Conservation (phyloP, 2,797 vertebrate genomes). For the Alcedo quadribrachys region DNA sequence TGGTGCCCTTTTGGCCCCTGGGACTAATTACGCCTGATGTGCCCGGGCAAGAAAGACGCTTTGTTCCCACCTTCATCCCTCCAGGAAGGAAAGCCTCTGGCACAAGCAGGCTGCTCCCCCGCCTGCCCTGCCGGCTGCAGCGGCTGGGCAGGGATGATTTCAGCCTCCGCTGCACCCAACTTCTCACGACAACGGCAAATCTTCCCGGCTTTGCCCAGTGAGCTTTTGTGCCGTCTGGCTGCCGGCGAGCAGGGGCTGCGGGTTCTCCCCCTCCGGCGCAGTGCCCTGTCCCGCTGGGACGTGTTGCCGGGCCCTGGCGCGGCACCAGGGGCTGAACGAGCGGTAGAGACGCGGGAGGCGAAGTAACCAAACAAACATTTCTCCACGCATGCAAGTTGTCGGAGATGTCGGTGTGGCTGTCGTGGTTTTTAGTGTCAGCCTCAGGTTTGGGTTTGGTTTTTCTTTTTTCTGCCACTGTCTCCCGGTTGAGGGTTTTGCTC, state of each 20-base stretch:
- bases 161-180: not conserved
- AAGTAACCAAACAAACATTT: not conserved
- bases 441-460: not conserved
- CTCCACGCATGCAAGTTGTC: not conserved
- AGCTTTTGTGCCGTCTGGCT: not conserved
- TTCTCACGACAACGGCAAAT: not conserved
- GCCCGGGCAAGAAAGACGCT: not conserved
- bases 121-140: not conserved
- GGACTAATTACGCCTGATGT: not conserved
- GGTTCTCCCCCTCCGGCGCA: not conserved
- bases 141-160: not conserved
- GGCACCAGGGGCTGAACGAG: not conserved
- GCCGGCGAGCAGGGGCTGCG: not conserved
- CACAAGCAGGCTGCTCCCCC: not conserved
- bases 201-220: constrained; percentile 7
- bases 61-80: not conserved
- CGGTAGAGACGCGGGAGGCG: not conserved
- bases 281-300: not conserved
- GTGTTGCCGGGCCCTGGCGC: not conserved
- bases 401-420: not conserved
- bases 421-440: not conserved
- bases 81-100: not conserved
- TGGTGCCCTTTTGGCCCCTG: not conserved
- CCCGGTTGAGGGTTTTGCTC: not conserved
- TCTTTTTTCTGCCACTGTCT: not conserved